These are phyloP conservation scores for Thera britannica DNA, from an alignment of 2,888 invertebrate genomes.

Conservation along the genomic window DNA sequence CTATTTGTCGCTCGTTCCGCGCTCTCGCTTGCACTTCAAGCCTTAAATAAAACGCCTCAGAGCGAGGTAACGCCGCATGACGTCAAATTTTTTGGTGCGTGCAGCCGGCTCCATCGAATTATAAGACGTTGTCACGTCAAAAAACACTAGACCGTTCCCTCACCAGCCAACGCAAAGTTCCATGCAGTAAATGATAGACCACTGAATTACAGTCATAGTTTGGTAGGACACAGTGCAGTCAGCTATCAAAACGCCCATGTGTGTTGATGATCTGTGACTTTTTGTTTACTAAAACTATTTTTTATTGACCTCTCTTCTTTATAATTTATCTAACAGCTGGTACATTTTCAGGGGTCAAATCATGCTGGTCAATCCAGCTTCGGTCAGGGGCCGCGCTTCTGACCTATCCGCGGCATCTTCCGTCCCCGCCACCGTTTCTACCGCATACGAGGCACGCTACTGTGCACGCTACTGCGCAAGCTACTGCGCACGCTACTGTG, in stretches of 20 bases:
- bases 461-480: not conserved
- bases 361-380: slow-evolving; percentile 3
- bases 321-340: not conserved
- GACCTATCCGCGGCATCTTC: not conserved
- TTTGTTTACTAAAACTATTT: not conserved
- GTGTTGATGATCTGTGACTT: slow-evolving; percentile 3
- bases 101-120: too few relatives aligned
- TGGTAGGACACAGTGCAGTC: not conserved
- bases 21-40: too few relatives aligned
- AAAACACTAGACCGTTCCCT: too few relatives aligned
- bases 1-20: too few relatives aligned
- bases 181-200: too few relatives aligned
- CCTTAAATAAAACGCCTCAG: too few relatives aligned
- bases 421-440: not conserved
- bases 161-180: too few relatives aligned
- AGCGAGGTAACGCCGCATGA: too few relatives aligned
- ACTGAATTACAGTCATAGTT: not conserved
- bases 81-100: too few relatives aligned
- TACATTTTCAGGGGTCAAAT: slow-evolving; percentile 20
- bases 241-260: not conserved
- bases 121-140: too few relatives aligned
- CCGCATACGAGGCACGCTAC: not conserved
- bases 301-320: not conserved
- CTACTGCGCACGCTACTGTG: not conserved
- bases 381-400: slow-evolving; percentile 1